phyloP scores from a whole-genome alignment of 1,140 invertebrate genomes.

The Dufourea novaeangliae region DNA sequence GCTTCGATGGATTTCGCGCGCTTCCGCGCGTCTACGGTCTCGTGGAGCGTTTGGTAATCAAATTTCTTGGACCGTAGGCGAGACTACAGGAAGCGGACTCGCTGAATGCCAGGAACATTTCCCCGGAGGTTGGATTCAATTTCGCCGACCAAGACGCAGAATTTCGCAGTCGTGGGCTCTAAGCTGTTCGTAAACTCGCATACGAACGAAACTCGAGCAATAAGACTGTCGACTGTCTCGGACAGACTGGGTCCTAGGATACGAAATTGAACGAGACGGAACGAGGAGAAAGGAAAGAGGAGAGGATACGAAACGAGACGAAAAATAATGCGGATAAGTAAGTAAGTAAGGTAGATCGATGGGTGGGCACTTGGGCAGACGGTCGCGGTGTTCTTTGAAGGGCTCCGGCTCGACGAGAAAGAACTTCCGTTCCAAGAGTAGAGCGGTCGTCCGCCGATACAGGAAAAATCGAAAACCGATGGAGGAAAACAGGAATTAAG shows the following conservation, averaged over 20 bases:
- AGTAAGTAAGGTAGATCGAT: conserved; percentile 27
- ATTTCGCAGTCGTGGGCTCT: conserved; percentile 67
- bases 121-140: conserved; percentile 74
- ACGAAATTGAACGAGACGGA: conserved; percentile 17
- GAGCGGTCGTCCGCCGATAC: too few relatives aligned
- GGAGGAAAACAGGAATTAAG: conserved; percentile 39
- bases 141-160: conserved; percentile 70
- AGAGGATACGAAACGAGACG: background rate
- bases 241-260: background rate
- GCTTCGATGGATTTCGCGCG: background rate
- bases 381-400: background rate
- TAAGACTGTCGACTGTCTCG: conserved; percentile 66
- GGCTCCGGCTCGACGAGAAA: background rate
- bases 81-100: conserved; percentile 35
- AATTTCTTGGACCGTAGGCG: conserved; percentile 60
- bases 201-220: conserved; percentile 65
- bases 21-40: background rate
- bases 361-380: background rate
- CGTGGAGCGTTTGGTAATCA: conserved; percentile 63
- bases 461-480: conserved; percentile 20
- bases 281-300: background rate
- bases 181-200: conserved; percentile 67
- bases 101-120: conserved; percentile 69
- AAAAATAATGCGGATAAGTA: conserved; percentile 11
- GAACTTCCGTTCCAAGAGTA: background rate